Percentiles rank a stretch among this genome's conserved stretches.
Evolutionary conservation across 2,888 invertebrate genomes (phyloP).

Genomic region (Tenthredo notha): DNA sequence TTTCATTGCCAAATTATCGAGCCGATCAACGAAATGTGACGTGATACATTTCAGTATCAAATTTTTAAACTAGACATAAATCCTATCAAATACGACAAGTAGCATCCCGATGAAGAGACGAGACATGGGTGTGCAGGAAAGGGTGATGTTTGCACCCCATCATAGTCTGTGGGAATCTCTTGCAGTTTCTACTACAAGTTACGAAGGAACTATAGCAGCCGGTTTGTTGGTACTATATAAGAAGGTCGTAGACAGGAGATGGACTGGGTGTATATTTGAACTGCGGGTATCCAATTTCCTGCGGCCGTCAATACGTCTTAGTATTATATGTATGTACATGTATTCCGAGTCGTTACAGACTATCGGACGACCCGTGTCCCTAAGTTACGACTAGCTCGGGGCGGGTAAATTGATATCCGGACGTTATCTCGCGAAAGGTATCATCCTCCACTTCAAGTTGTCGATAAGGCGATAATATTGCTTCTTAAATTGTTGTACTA

Average conservation of each 20-base stretch:
- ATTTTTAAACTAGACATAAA: not conserved
- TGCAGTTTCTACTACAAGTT: not conserved
- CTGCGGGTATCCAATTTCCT: constrained; percentile 40
- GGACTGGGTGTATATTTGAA: constrained; percentile 39
- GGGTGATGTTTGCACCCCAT: not conserved
- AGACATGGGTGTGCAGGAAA: constrained; percentile 1
- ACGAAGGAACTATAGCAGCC: not conserved
- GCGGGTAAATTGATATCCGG: constrained; percentile 35
- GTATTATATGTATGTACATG: constrained; percentile 8
- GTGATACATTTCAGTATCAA: not conserved
- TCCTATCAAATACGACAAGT: not conserved
- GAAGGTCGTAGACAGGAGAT: not conserved
- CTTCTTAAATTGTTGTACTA: not conserved
- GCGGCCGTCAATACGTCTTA: constrained; percentile 36
- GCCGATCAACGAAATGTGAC: not conserved
- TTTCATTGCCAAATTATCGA: constrained; percentile 6
- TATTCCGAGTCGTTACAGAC: constrained; percentile 31
- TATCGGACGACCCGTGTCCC: not conserved
- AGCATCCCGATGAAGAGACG: not conserved
- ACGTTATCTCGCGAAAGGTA: not conserved
- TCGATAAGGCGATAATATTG: constrained; percentile 11
- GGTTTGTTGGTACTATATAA: not conserved
- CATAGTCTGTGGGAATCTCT: not conserved
- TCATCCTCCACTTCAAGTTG: not conserved
- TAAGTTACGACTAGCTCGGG: not conserved